Conservation (phyloP, 2,888 invertebrate genomes). For the Lasioglossum zephyrum region DNA sequence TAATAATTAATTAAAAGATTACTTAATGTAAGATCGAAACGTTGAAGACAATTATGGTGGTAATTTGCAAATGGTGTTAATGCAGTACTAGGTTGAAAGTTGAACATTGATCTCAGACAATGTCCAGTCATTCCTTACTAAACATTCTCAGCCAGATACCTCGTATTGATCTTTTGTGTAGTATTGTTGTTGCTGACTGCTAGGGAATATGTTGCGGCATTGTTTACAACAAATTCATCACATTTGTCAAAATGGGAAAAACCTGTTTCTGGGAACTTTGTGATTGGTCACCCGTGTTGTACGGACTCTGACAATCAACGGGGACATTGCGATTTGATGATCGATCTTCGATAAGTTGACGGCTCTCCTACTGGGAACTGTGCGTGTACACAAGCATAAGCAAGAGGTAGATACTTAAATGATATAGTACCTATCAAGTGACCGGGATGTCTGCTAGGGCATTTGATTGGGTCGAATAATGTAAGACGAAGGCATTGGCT, state of each 20-base stretch:
- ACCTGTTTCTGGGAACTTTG: not conserved
- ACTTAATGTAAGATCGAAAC: no score
- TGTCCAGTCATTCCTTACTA: not conserved
- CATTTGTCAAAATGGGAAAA: not conserved
- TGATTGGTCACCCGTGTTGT: conserved; percentile 15
- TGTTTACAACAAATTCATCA: not conserved
- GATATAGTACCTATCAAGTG: conserved; percentile 54
- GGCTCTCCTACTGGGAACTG: conserved; percentile 5
- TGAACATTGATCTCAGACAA: not conserved
- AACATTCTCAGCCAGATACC: not conserved
- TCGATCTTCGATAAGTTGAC: conserved; percentile 52
- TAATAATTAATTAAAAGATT: no score
- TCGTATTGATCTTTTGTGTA: not conserved
- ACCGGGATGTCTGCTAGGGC: conserved; percentile 74
- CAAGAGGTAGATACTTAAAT: conserved; percentile 26
- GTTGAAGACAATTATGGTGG: no score
- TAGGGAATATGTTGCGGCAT: not conserved
- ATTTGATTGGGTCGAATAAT: conserved; percentile 78
- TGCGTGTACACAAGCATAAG: conserved; percentile 10
- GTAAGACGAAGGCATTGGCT: conserved; percentile 77
- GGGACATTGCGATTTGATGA: conserved; percentile 42
- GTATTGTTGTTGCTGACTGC: not conserved
- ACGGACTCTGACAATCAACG: conserved; percentile 41
- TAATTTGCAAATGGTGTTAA: not conserved
- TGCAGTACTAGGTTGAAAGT: not conserved